These are phyloP conservation scores for Nomia melanderi DNA, from an alignment of 1,140 invertebrate genomes.

Conservation along the genomic window DNA sequence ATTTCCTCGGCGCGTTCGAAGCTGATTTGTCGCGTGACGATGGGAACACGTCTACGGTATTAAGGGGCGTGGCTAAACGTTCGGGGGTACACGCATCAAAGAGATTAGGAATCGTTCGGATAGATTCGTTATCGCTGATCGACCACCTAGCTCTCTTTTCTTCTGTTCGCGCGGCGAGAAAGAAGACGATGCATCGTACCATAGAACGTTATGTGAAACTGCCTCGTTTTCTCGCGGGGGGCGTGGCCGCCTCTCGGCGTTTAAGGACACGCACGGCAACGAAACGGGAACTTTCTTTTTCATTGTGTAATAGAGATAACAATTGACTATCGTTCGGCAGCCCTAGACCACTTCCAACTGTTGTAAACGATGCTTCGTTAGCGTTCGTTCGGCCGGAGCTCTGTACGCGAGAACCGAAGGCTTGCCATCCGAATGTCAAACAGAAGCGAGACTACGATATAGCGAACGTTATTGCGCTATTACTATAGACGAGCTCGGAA, in stretches of 20 bases:
- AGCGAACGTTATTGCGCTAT: slow-evolving; percentile 45
- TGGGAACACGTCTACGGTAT: too few species aligned
- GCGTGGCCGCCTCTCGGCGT: neutral
- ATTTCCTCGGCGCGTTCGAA: neutral
- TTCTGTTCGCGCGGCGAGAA: too few species aligned
- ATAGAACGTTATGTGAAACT: neutral
- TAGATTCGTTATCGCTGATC: too few species aligned
- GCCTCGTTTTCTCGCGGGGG: neutral
- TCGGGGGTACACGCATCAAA: neutral
- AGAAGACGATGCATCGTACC: too few species aligned
- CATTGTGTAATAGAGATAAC: slow-evolving; percentile 7
- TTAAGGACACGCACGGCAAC: neutral
- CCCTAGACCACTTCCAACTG: slow-evolving; percentile 15
- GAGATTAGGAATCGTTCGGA: neutral
- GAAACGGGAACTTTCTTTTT: slow-evolving; percentile 16
- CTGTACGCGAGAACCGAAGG: neutral
- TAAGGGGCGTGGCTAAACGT: too few species aligned
- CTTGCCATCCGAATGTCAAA: slow-evolving; percentile 1
- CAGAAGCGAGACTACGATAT: neutral
- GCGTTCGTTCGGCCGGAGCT: slow-evolving; percentile 3
- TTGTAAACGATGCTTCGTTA: slow-evolving; percentile 39
- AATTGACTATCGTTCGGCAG: slow-evolving; percentile 11
- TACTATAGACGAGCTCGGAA: slow-evolving; percentile 13
- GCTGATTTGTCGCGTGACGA: too few species aligned
- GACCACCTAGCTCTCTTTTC: too few species aligned